Base-by-base conservation (phyloP, 2,888 invertebrate species). In the Blastobasis adustella region DNA sequence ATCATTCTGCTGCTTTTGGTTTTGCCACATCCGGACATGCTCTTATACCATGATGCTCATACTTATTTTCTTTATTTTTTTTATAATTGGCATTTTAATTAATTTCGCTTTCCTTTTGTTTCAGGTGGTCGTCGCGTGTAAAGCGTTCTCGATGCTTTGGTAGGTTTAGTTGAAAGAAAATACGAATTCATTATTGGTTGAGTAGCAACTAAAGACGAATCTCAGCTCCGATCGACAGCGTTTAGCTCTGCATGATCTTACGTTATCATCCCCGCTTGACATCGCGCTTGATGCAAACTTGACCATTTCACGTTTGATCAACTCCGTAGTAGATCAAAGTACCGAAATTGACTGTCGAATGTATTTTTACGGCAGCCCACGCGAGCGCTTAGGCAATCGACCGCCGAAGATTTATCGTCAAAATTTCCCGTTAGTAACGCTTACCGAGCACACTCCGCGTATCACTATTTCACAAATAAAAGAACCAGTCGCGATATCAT, bases 71-170 rank as follows among this genome's bases (percentile, higher is more conserved):
- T 60, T 76, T 75, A 62, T 67, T 73, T 1, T 73, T 73, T 67
- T 81, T 79, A 76, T 82, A 60, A 83, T 83, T 87, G 84, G 87
- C 87, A 69, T 79, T 85, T 80, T 82, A 62, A 89, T 89, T 89
- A 89, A 89, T 89, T 89, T 89, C 77, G 89, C 89, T 89, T 89
- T 84, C 80, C 83, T 85, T 88, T 89, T 89, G 89, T 89, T 89
- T 70, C 89, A 89, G 89, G 83, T 89, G 80, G 83, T 76, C 87
- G 77, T 76, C 82, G 76, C 71, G 77, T 73, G 74, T 79, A 69
- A 67, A 67, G 62, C 70, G 66, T 73, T 76, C 65, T 71, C 73
- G 69, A 76, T 76, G 71, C 68, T 79, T 81, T 76, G 80, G 82
- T 85, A 84, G 84, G 82, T 79, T 67, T 69, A 71, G 73, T 67